Conservation (phyloP, 2,888 invertebrate species). For the Calameuta filiformis region DNA sequence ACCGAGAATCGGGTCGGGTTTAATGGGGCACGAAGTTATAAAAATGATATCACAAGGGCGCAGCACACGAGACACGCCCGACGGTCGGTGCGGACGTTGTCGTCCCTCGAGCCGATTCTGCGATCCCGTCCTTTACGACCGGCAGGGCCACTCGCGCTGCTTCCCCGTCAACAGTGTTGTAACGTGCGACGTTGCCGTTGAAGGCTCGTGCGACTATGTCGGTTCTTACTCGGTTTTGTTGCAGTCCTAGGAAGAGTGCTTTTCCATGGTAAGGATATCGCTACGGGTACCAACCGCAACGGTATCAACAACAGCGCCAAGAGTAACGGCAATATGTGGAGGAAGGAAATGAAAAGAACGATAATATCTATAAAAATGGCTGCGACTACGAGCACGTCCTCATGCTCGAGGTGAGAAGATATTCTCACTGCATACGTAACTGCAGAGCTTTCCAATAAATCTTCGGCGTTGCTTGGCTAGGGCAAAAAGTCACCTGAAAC, state of each 20-base stretch:
- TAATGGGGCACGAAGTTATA: slow-evolving; percentile 51
- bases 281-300: slow-evolving; percentile 2
- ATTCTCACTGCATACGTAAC: slow-evolving; percentile 26
- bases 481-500: slow-evolving; percentile 12
- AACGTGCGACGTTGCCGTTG: background rate
- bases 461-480: background rate
- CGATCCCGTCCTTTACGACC: too few species aligned
- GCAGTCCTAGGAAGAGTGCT: too few species aligned
- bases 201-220: background rate
- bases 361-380: too few species aligned
- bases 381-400: too few species aligned
- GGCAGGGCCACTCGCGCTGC: too few species aligned
- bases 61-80: slow-evolving; percentile 47
- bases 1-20: slow-evolving; percentile 40
- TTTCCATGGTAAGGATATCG: slow-evolving; percentile 7
- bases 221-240: background rate
- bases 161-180: too few species aligned
- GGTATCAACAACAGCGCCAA: too few species aligned
- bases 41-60: slow-evolving; percentile 45
- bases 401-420: slow-evolving; percentile 9
- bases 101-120: slow-evolving; percentile 32
- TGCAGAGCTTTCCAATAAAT: slow-evolving; percentile 19
- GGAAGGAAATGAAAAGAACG: too few species aligned
- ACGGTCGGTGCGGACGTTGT: slow-evolving; percentile 50
- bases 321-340: too few species aligned